Conservation (phyloP, 2,113 vertebrate genomes). For the Tetrao urogallus region DNA sequence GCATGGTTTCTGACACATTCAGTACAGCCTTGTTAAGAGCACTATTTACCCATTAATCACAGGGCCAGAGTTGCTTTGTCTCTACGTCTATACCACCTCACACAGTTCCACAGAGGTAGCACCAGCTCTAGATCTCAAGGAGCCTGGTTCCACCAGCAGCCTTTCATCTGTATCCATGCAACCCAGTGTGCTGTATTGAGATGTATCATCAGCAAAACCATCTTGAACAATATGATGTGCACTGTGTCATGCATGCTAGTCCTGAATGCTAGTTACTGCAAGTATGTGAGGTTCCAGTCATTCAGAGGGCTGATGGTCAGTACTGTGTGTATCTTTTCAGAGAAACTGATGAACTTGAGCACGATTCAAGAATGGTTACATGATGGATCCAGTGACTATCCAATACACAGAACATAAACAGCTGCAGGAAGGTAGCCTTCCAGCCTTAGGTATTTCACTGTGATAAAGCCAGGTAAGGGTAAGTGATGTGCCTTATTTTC, state of each 20-base stretch:
- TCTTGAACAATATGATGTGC: neutral
- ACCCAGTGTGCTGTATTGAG: neutral
- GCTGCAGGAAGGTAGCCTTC: neutral
- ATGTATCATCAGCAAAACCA: neutral
- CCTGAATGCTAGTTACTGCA: accelerated
- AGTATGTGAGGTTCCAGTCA: neutral
- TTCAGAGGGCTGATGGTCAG: neutral
- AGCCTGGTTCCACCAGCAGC: neutral
- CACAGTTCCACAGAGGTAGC: neutral
- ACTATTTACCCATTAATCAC: neutral
- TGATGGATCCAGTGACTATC: neutral
- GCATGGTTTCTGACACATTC: neutral
- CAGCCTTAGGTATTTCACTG: neutral
- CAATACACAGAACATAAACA: neutral
- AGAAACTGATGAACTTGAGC: neutral
- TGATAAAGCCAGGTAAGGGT: neutral
- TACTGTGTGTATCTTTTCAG: neutral
- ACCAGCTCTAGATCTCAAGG: neutral
- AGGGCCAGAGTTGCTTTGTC: neutral
- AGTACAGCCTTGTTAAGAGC: neutral
- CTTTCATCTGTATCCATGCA: neutral
- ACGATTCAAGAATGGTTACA: neutral
- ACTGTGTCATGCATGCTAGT: neutral
- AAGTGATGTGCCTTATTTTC: neutral
- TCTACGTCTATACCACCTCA: neutral